Base-by-base conservation (phyloP, 2,113 vertebrate species). In the Puffinus mauretanicus region DNA sequence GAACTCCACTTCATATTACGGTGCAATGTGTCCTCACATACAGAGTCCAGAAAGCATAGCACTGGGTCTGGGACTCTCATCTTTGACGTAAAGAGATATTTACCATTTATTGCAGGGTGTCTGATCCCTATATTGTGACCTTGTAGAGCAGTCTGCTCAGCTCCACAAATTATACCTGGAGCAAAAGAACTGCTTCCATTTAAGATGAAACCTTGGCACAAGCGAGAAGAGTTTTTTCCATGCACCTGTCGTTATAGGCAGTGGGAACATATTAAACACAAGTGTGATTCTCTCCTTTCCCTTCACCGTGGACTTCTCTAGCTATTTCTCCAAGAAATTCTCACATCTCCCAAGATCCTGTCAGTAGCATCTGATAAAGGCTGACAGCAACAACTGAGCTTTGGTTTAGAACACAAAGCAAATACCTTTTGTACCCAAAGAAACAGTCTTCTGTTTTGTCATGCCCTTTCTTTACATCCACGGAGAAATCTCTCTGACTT, bases 321-420 rank as follows among this genome's bases (percentile, higher is more conserved):
- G 69, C 21, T 79, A 34, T 72, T 76, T 89, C 52, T 91, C 16
- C 36, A 81, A 89, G 62, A 91, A 94, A 72, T 79, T 67, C n/a
- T 60, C 47, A 72, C 62, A 21, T 82, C 29, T 87, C 87, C 66
- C 66, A 85, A 69, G 91, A 52, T 72, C 70, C 52, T 91, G 47
- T 87, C 86, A 85, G 27, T 47, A 83, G 11, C 38, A 79, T 89
- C 81, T 89, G 69, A 89, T 82, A 93, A 79, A 95, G 78, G 52
- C 47, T 95, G 65, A 91, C 65, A 76, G 57, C 52, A 93, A 52
- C 44, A 62, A 40, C 57, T 69, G 65, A 96, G 66, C 40, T 84
- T 94, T 94, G 52, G 70, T 82, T 96, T 65, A 60, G 47, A 61
- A 76, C 52, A 69, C n/a, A 92, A 78, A 93, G 52, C 32, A 89